phyloP scores from a whole-genome alignment of 2,113 vertebrate species.

The Speoplatyrhinus poulsoni region DNA sequence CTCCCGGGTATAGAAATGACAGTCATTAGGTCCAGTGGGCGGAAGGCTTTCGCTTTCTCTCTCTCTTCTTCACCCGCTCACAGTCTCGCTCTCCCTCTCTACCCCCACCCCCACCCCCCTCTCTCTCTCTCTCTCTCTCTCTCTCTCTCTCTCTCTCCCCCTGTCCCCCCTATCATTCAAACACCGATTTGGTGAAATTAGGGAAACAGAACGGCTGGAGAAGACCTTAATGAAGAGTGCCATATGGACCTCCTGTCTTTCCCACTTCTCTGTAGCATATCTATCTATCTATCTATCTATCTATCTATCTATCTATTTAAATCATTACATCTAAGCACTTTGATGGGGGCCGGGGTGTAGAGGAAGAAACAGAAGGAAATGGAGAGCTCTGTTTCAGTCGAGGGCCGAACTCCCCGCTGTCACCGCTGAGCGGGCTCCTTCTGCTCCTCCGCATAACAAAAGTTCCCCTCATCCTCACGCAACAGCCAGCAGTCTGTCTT shows the following conservation, averaged over 20 bases:
- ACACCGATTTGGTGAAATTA: too few relatives aligned
- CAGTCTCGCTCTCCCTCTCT: not conserved
- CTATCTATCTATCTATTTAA: conserved; percentile 37
- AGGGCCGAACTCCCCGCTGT: conserved; percentile 20
- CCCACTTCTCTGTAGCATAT: conserved; percentile 20
- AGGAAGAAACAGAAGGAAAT: not conserved
- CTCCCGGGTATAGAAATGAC: conserved; percentile 87
- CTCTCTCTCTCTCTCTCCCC: not conserved
- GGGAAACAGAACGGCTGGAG: not conserved
- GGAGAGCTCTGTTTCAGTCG: not conserved
- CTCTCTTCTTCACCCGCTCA: not conserved
- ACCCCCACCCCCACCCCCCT: not conserved
- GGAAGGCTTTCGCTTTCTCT: not conserved
- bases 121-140: conserved; percentile 46
- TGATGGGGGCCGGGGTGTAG: not conserved
- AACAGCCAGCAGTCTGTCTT: conserved; percentile 3
- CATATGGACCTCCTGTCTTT: conserved; percentile 71
- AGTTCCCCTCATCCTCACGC: conserved; percentile 6
- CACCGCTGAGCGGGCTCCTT: conserved; percentile 56
- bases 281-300: conserved; percentile 55
- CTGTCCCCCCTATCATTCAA: not conserved
- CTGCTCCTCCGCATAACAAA: conserved; percentile 58
- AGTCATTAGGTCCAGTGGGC: conserved; percentile 94
- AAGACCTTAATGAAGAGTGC: conserved; percentile 2
- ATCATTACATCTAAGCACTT: not conserved